Evolutionary conservation across 2,888 invertebrate genomes (phyloP), one percentile per base, ranked within the genome.

Genomic region (Salpingus planirostris): DNA sequence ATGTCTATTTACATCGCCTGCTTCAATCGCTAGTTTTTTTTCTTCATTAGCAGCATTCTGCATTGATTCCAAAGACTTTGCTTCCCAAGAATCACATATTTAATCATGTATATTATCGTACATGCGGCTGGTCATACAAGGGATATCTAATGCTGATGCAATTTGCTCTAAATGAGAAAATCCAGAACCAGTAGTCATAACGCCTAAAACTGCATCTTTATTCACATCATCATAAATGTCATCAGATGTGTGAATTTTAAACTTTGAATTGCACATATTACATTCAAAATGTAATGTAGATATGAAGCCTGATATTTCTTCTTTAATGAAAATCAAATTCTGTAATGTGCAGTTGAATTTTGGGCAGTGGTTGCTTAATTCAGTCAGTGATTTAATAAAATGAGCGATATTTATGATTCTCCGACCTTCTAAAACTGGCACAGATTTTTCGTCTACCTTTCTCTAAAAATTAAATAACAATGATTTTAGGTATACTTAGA

Each of bases 41-140:
- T 43, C 43, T 31, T 43, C 33, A 26, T 42, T 32, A 8, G 38
- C 39, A 11, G 42, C 39, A 15, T 39, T 29, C 21, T 18, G 25
- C 39, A 42, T 42, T 12, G 13, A 29, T 13, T 39, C 37, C 12
- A 27, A 8, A 21, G 21, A 14, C 6, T 11, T 21, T 21, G 27
- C 15, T 13, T 33, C 22, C 14, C 24, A 24, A 10, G n/a, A 11
- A 14, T 27, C 18, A 10, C 15, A 21, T 13, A 32, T 15, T 14
- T 14, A 12, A 13, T 32, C 21, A 14, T 32, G 27, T 8, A 24
- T n/a, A 11, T 10, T 18, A 15, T 12, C 11, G 13, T 11, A 32
- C 24, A 25, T 32, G n/a, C 25, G 10, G 21, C 11, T 18, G 3
- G 32, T 21, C 32, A 32, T 32, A n/a, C 26, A 28, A 3, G 32